These are phyloP conservation scores for Otocyon megalotis DNA, from an alignment of 2,113 vertebrate species.

Conservation along the genomic window DNA sequence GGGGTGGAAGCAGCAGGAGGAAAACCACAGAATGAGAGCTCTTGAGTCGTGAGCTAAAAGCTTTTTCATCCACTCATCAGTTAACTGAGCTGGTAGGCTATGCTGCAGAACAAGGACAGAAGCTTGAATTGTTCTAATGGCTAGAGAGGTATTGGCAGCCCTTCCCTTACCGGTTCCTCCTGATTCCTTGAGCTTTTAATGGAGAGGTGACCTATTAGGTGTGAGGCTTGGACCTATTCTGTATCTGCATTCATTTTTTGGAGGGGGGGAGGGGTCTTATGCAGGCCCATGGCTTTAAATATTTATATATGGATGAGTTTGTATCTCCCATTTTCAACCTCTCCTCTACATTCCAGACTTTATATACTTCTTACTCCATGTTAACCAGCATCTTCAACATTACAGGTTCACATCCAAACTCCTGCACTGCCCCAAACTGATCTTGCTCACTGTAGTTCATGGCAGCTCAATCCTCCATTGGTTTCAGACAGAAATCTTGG, in stretches of 20 bases:
- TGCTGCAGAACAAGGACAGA: not conserved
- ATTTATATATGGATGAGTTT: not conserved
- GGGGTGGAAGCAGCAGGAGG: not conserved
- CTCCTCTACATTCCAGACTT: not conserved
- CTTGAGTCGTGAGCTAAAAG: not conserved
- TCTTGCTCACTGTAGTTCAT: not conserved
- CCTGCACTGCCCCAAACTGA: too few relatives aligned
- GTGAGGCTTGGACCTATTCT: not conserved
- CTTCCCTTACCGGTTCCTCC: not conserved
- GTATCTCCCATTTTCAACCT: not conserved
- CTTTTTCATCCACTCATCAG: not conserved
- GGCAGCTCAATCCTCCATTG: not conserved
- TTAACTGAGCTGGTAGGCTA: not conserved
- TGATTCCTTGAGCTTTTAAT: not conserved
- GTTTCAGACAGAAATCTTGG: not conserved
- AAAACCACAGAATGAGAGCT: not conserved
- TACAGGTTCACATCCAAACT: not conserved
- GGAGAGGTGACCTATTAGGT: not conserved
- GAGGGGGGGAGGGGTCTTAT: not conserved
- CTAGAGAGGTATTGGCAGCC: not conserved
- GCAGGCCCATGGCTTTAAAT: not conserved
- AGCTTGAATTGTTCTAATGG: not conserved
- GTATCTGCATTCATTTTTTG: not conserved
- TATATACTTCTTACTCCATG: not conserved
- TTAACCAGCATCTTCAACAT: not conserved